Conservation (phyloP, 2,797 vertebrate genomes). For the Psittacula echo region DNA sequence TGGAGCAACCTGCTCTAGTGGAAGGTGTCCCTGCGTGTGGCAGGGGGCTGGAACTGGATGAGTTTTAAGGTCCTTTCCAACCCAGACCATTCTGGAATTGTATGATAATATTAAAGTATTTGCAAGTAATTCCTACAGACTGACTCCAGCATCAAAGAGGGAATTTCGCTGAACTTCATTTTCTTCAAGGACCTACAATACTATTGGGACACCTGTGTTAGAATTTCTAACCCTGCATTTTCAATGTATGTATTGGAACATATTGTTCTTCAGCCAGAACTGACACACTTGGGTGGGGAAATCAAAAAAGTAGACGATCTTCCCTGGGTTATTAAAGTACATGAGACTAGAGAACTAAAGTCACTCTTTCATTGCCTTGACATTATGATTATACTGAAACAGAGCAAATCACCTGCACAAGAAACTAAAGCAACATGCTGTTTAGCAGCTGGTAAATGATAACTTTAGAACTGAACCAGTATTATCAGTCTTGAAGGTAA, state of each 20-base stretch:
- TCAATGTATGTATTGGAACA: conserved; percentile 33
- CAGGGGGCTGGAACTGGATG: background rate
- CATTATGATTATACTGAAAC: background rate
- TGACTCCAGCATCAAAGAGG: background rate
- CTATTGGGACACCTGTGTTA: background rate
- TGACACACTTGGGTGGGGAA: conserved; percentile 3
- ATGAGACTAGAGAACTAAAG: conserved; percentile 30
- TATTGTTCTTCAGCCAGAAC: conserved; percentile 57
- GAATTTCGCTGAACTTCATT: background rate
- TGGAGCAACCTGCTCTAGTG: background rate
- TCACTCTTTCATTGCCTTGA: background rate
- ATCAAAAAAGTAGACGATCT: conserved; percentile 12
- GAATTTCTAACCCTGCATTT: background rate
- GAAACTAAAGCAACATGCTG: background rate
- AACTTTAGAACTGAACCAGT: conserved; percentile 10
- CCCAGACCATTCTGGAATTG: background rate
- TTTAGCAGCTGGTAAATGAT: background rate
- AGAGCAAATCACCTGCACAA: background rate
- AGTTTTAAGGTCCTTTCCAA: background rate
- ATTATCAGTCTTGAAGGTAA: background rate
- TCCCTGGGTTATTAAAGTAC: conserved; percentile 10
- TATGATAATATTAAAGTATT: background rate
- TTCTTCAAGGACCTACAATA: background rate
- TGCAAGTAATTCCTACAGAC: background rate
- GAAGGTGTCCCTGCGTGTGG: background rate